Percentiles rank a stretch among this genome's conserved stretches.
phyloP scores from a whole-genome alignment of 2,113 vertebrate species.

The Platichthys stellatus region DNA sequence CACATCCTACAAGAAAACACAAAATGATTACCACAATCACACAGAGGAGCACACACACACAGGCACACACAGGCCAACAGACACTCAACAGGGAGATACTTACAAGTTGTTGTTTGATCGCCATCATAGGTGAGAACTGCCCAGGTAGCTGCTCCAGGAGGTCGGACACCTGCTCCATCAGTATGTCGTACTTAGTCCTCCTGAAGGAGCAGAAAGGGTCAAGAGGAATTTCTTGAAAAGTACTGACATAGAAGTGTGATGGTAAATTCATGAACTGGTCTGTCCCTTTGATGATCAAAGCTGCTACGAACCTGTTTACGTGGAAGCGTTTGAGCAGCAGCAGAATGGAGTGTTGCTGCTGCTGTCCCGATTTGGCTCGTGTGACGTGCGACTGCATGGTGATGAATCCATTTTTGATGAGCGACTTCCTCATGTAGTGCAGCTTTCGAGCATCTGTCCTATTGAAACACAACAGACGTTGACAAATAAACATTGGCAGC shows the following conservation, averaged over 20 bases:
- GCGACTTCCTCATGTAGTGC: conserved; percentile 90
- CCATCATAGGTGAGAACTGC: conserved; percentile 81
- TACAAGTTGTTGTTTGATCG: conserved; percentile 88
- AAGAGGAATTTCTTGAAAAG: background rate
- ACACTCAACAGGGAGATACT: conserved; percentile 59
- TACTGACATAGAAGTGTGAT: background rate
- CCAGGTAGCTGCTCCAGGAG: conserved; percentile 82
- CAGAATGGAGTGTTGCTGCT: conserved; percentile 92
- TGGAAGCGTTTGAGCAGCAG: conserved; percentile 93
- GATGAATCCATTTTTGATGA: conserved; percentile 89
- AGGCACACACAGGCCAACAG: background rate
- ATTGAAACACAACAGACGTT: conserved; percentile 9
- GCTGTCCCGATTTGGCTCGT: conserved; percentile 80
- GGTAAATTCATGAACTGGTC: too few species aligned
- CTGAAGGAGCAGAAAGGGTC: conserved; percentile 71
- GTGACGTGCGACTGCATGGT: conserved; percentile 90
- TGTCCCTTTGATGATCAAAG: too few species aligned
- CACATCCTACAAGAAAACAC: conserved; percentile 80
- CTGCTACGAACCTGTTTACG: conserved; percentile 85
- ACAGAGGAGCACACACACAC: background rate
- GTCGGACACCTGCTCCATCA: conserved; percentile 90
- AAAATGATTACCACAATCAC: background rate
- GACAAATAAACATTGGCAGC: background rate
- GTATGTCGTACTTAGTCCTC: conserved; percentile 92
- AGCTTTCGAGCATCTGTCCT: conserved; percentile 94